Conservation (phyloP, 1,140 invertebrate genomes). For the Drosophila murphyi region DNA sequence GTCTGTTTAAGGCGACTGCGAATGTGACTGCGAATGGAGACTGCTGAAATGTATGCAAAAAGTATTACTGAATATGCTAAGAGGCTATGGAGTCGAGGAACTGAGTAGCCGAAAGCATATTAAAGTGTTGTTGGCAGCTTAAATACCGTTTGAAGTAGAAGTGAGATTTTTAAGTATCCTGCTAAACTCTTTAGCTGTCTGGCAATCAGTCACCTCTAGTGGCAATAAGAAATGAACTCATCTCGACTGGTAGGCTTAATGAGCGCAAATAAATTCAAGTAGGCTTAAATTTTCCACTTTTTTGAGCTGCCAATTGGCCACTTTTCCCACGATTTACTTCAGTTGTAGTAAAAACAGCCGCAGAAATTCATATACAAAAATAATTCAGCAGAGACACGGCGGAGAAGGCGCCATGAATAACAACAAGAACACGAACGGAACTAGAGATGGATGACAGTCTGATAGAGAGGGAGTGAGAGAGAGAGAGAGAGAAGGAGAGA, state of each 20-base stretch:
- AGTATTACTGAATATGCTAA: conserved; percentile 37
- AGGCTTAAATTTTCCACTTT: conserved; percentile 77
- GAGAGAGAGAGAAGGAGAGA: neutral
- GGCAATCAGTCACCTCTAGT: conserved; percentile 41
- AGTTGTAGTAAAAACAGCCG: conserved; percentile 30
- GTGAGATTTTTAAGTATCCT: conserved; percentile 26
- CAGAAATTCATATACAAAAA: conserved; percentile 76
- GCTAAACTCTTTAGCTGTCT: conserved; percentile 44
- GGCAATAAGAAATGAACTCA: conserved; percentile 63
- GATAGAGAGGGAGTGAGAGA: conserved; percentile 3
- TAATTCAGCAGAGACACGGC: conserved; percentile 46
- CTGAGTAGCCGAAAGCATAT: neutral
- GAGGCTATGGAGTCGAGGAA: no score
- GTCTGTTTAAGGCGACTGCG: conserved; percentile 29
- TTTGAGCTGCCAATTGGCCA: conserved; percentile 53
- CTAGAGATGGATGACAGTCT: neutral
- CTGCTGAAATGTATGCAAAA: conserved; percentile 21
- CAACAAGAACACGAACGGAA: conserved; percentile 4
- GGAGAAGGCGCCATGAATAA: conserved; percentile 70
- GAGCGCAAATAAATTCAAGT: conserved; percentile 82
- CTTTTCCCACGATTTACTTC: conserved; percentile 31
- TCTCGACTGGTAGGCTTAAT: conserved; percentile 73
- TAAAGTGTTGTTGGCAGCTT: conserved; percentile 19
- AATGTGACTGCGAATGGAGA: no score
- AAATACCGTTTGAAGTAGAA: conserved; percentile 14